These are phyloP conservation scores for Phacellophora camtschatica DNA, from an alignment of 30 jellyfish, hydroid and myxozoan species.

Conservation along the genomic window DNA sequence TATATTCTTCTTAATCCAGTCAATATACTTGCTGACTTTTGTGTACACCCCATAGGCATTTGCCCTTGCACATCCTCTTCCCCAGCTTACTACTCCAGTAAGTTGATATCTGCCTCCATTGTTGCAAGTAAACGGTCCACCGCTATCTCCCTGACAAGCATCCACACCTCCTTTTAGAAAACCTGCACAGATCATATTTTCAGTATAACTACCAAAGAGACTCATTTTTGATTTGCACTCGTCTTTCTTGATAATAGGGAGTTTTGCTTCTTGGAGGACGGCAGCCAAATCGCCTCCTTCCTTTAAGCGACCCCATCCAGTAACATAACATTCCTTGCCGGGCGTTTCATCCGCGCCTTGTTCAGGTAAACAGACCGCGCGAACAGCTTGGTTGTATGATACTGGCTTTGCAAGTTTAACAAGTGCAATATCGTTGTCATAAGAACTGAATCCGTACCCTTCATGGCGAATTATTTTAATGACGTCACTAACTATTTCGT, in stretches of 20 bases:
- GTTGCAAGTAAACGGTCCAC: constrained; percentile 8
- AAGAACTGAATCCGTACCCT: constrained; percentile 5
- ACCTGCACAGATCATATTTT: not conserved
- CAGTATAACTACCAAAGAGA: not conserved
- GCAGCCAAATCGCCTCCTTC: constrained; percentile 8
- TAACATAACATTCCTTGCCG: constrained; percentile 15
- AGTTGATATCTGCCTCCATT: constrained; percentile 15
- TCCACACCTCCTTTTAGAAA: not conserved
- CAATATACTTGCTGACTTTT: not conserved
- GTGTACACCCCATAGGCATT: constrained; percentile 15
- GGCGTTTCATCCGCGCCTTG: constrained; percentile 8
- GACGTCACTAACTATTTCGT: not conserved
- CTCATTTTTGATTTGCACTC: not conserved
- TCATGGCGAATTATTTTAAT: constrained; percentile 22
- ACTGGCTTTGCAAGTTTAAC: constrained; percentile 22
- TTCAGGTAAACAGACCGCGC: constrained; percentile 37
- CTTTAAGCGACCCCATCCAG: constrained; percentile 43
- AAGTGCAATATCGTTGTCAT: constrained; percentile 28
- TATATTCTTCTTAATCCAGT: constrained; percentile 1
- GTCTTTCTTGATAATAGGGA: not conserved
- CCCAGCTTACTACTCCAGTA: constrained; percentile 33
- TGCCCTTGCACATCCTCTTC: constrained; percentile 27
- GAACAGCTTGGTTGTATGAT: constrained; percentile 4
- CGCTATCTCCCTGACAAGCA: constrained; percentile 25
- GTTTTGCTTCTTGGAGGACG: constrained; percentile 27